Base-by-base conservation (phyloP, 2,888 invertebrate genomes). In the Chalcis sispes region DNA sequence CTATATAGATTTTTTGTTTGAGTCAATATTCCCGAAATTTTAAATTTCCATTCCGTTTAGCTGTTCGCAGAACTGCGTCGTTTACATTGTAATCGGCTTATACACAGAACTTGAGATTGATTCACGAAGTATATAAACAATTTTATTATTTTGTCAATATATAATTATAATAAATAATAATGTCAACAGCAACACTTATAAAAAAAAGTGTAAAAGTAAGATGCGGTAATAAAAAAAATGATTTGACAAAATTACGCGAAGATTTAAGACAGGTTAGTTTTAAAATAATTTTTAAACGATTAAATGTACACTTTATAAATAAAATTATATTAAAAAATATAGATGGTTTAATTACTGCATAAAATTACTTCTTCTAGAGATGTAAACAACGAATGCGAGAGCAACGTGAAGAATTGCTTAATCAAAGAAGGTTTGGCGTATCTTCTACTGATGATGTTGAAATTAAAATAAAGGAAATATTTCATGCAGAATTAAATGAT, bases 251-350 rank as follows among this genome's bases (percentile, higher is more conserved):
- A 66, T 56, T 78, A 1, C 75, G 78, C 1, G 72, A 70, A 56
- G 73, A 75, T 8, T 52, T 78, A 52, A 72, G 78, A 58, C 65
- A 78, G 75, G 78, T 78, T 75, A 76, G 76, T 72, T 61, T 66
- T 56, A 1, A 18, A 27, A n/a, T 13, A 36, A 23, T 2, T 29
- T 50, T 40, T 54, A 48, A 67, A 67, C 1, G 32, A 65, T 4
- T 18, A n/a, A n/a, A n/a, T n/a, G n/a, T n/a, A n/a, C n/a, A n/a
- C n/a, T 36, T 59, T 40, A 32, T 36, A 32, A 20, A 8, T 62
- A 15, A 3, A 36, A 36, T 36, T 36, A 36, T 7, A 36, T 36
- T 36, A 10, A 15, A 13, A 2, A 42, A 13, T 42, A 42, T 32
- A n/a, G n/a, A 32, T 32, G 32, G 15, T 13, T 13, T 2, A 42